Evolutionary conservation across 2,797 vertebrate genomes (phyloP), one percentile per base, ranked within the genome.

Genomic region (Menidia menidia): DNA sequence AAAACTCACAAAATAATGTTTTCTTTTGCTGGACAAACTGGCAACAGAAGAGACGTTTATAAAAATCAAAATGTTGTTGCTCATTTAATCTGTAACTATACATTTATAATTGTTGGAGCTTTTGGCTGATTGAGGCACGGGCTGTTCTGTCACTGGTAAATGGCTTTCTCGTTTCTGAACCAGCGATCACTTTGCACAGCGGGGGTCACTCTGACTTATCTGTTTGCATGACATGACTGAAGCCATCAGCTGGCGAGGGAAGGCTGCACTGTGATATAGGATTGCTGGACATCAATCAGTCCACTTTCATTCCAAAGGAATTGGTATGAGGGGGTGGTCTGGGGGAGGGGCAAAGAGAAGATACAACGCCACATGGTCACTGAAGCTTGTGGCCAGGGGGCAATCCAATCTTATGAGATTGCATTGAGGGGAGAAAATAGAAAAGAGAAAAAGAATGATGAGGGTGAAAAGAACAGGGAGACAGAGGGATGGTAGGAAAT

Each of bases 11-110:
- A 92, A 92, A 87, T 78, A 85, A 91, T 92, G 84, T 73, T 82
- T 79, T 72, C 48, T 92, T 94, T 93, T 93, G 92, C 92, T 92
- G 92, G 93, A 94, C 94, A 95, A 93, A 93, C 92, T 88, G 87
- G 81, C 48, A 18, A 60, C 12, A 41, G 33, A 84, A 41, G 44
- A 43, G 14, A 45, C 11, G 31, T 59, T 61, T 48, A 31, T 54
- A 69, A 10, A 54, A 16, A 74, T 72, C n/a, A 45, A 67, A 76
- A 44, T 50, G 31, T 32, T 33, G 6, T 6, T n/a, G n/a, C 33
- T 70, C 39, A 54, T 71, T 82, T 68, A 0, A 61, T 77, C 32
- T 64, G 55, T 57, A 61, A 83, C 80, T 71, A 75, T 58, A 75
- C 8, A 19, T 67, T 61, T 82, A 45, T 65, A 64, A 77, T 74